Base-by-base conservation (phyloP, 2,888 invertebrate genomes). In the Mystacides longicornis region DNA sequence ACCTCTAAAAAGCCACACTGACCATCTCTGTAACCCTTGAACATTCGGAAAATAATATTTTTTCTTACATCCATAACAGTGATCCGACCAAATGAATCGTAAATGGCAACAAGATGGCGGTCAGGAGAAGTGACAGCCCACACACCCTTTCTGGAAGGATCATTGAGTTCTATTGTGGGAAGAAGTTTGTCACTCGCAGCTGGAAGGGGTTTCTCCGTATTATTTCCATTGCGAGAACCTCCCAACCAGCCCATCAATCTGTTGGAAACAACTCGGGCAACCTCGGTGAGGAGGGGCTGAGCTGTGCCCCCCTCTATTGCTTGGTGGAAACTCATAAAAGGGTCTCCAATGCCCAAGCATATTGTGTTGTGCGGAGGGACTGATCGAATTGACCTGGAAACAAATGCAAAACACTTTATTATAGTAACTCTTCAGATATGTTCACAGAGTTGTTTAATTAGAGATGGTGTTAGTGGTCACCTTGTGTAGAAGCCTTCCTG, bases 11-110 rank as follows among this genome's bases (percentile, higher is more conserved):
- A 98, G 2, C 91, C 93, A 68, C 94, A 92, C 68, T 97, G 91
- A 0, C 97, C 96, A 68, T 97, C 93, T 51, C 97, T 80, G 70
- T 94, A 98, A 2, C 98, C 97, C 76, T 97, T 97, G 81, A 95
- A 94, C 67, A 96, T 85, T 51, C 93, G 80, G 37, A 95, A 73
- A 21, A 89, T 83, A 52, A 88, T 79, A 1, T 94, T 93, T 62
- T 81, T 81, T 49, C 79, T 79, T 14, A 90, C 83, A 71, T 98
- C 95, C 27, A 98, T 72, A 16, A 99, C 75, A 45, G 89, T 81
- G 0, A 98, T 89, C 55, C 98, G 81, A 22, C 96, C 96, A 65
- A 92, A 81, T 63, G 83, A 85, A 71, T 98, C 98, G 0, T 88
- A 81, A 43, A 93, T 78, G 0, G 87, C 90, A 0, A 90, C 90